Base-by-base conservation (phyloP, 2,797 vertebrate species). In the Gorsachius magnificus region DNA sequence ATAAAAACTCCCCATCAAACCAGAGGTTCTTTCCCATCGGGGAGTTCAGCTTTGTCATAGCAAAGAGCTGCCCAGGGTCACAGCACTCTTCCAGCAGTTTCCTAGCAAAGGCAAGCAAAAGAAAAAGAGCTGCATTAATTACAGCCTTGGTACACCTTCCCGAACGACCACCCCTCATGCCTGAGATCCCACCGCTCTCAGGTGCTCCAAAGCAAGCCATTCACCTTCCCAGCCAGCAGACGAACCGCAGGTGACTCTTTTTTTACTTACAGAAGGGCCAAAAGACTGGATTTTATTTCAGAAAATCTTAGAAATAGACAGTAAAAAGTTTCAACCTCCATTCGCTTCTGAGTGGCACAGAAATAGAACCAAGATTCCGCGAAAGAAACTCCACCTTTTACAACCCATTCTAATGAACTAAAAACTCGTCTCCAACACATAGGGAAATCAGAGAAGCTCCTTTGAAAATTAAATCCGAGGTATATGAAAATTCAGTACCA, bases 1-100 rank as follows among this genome's bases (percentile, higher is more conserved):
- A 98, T 75, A 99, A 98, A 83, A 99, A 97, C 96, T 99, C 99
- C 20, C 99, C 99, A 0, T 99, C 99, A 38, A 99, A 99, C 99
- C 99, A 99, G 97, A 99, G 96, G 65, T 99, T 99, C 87, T 99
- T 99, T 75, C 99, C 99, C 94, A 99, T 96, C 0, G 99, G 99
- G 2, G 99, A 99, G 95, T 99, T 99, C 92, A 97, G 97, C 97
- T 99, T 99, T 38, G 99, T 99, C 96, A 99, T 98, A 0, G 99
- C 99, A 93, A 99, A 99, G 97, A 98, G 99, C 92, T 96, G 98
- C 71, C 95, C 97, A 0, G 99, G 99, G 61, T 99, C 97, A 25
- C 99, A 99, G 98, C 99, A 99, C 41, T 99, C 98, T 43, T 98
- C 97, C 95, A 99, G 97, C 92, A 99, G 92, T 97, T 98, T 99